These are phyloP conservation scores for Hyppa rectilinea DNA, from an alignment of 2,888 invertebrate genomes.

Conservation along the genomic window DNA sequence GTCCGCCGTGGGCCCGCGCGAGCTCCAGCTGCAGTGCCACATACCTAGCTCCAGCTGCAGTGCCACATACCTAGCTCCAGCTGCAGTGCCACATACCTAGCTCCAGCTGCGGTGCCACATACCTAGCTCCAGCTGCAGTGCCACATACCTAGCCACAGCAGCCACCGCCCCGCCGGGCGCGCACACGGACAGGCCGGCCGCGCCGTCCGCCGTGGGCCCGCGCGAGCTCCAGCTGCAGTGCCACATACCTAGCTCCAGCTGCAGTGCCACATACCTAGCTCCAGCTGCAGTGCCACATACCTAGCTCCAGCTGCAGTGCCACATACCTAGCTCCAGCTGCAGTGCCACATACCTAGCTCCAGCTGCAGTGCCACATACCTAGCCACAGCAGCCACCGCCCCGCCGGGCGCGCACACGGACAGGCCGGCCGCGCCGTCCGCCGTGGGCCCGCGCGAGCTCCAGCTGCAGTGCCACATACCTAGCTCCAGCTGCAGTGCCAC, in stretches of 20 bases:
- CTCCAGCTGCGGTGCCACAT: constrained; percentile 88
- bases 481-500: constrained; percentile 94
- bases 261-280: too few species aligned
- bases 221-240: constrained; percentile 1
- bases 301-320: too few species aligned
- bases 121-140: constrained; percentile 92
- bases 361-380: constrained; percentile 1
- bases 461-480: constrained; percentile 62
- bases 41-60: constrained; percentile 2
- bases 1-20: too few species aligned
- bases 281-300: too few species aligned
- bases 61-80: too few species aligned
- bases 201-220: too few species aligned
- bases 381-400: constrained; percentile 1
- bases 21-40: constrained; percentile 92
- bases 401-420: constrained; percentile 1
- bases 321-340: constrained; percentile 2
- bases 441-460: not conserved
- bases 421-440: not conserved
- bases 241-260: not conserved
- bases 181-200: not conserved
- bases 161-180: constrained; percentile 11
- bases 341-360: constrained; percentile 3
- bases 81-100: constrained; percentile 92
- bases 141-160: constrained; percentile 4